Base-by-base conservation (phyloP, 2,113 vertebrate genomes). In the Notothenia rossii region DNA sequence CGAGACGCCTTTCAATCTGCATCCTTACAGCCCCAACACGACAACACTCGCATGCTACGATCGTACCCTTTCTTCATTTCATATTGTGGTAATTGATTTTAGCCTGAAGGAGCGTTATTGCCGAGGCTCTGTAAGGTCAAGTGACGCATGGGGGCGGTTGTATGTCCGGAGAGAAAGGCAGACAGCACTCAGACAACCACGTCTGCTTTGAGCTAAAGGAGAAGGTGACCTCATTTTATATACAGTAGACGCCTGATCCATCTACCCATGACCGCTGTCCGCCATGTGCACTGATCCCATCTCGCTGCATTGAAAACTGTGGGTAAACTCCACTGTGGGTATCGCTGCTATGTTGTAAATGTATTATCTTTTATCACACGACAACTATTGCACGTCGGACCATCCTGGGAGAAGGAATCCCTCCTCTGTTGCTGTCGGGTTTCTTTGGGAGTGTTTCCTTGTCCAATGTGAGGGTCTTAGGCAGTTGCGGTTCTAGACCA, bases 211-310 rank as follows among this genome's bases (percentile, higher is more conserved):
- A 83, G 61, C 72, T 70, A 25, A 66, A 67, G 72, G 73, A 89
- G 75, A 86, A 82, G 87, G 81, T 88, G 91, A 92, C 91, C 90
- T 88, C 77, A 82, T 93, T 93, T 86, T 72, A 81, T 79, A 86
- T 59, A 84, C 53, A 81, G 80, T 77, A 89, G 76, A 77, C 72
- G 1, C 40, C 77, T 89, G 49, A 86, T 91, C 86, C 85, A 50
- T 77, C 53, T 56, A 63, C 36, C 51, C 69, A 59, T 17, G 5
- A 65, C 53, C 29, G n/a, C 59, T 73, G 82, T 46, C 20, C 59
- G 3, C 45, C 68, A 74, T 36, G 72, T 68, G 54, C 69, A 9
- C 43, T 14, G 56, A 64, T 75, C 56, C 59, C 74, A 68, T 70
- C 75, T 74, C 9, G 14, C 69, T 46, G 82, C 50, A 72, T 10